phyloP scores from a whole-genome alignment of 2,113 vertebrate genomes.

The Sceloporus tristichus region DNA sequence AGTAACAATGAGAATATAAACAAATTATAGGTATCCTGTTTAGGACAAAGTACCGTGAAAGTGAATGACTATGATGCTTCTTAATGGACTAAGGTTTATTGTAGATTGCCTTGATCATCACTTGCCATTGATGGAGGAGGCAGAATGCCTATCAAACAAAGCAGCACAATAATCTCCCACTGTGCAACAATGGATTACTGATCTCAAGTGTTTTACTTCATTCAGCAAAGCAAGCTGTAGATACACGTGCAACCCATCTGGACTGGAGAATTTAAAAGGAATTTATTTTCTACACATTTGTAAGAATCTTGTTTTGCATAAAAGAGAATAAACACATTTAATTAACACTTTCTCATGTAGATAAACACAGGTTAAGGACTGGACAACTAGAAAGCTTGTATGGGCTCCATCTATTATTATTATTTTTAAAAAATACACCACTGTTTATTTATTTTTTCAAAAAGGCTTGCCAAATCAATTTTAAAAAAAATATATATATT shows the following conservation, averaged over 20 bases:
- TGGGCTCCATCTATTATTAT: neutral
- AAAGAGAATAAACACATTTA: conserved; percentile 1
- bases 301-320: neutral
- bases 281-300: conserved; percentile 11
- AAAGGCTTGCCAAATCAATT: neutral
- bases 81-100: neutral
- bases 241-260: neutral
- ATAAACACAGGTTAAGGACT: neutral
- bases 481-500: neutral
- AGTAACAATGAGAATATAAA: no score
- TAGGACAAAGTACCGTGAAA: no score
- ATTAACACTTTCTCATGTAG: neutral
- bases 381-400: neutral
- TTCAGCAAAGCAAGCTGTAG: neutral
- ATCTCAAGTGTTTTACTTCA: conserved; percentile 1
- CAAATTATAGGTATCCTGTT: no score
- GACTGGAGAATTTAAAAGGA: neutral
- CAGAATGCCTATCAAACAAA: neutral
- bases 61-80: neutral
- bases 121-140: conserved; percentile 1
- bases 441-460: neutral
- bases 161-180: neutral
- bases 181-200: neutral
- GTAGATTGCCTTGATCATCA: neutral
- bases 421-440: neutral